These are phyloP conservation scores for Pheosia tremula DNA, from an alignment of 2,888 invertebrate species.

Conservation along the genomic window DNA sequence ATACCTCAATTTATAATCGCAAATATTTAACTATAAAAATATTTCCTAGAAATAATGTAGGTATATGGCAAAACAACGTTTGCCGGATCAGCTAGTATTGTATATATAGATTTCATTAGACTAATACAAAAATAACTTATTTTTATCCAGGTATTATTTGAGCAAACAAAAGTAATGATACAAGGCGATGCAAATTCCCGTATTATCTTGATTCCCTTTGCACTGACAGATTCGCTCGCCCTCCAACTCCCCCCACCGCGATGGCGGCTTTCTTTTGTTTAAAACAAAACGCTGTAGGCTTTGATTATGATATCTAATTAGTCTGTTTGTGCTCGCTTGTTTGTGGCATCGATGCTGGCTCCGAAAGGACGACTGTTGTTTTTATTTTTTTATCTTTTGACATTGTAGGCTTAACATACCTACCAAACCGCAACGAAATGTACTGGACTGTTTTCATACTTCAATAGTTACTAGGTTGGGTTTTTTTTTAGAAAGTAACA, in stretches of 20 bases:
- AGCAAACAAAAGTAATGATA: constrained; percentile 5
- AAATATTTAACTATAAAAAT: too few species aligned
- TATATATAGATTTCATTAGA: too few species aligned
- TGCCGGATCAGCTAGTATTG: too few species aligned
- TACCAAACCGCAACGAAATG: too few species aligned
- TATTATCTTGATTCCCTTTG: constrained; percentile 16
- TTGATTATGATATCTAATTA: constrained; percentile 10
- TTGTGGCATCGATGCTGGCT: constrained; percentile 1
- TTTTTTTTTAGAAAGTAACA: too few species aligned
- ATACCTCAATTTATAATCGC: too few species aligned
- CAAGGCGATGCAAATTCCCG: constrained; percentile 9
- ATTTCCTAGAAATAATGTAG: too few species aligned
- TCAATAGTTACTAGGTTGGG: too few species aligned
- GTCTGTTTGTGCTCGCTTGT: constrained; percentile 7
- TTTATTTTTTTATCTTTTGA: neutral
- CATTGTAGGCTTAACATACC: neutral
- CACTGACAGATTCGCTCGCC: constrained; percentile 7
- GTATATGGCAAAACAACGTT: too few species aligned
- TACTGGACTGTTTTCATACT: too few species aligned
- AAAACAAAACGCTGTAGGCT: constrained; percentile 5
- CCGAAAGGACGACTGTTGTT: neutral
- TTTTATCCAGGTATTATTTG: neutral
- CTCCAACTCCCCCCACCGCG: neutral
- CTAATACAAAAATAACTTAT: neutral
- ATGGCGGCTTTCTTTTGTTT: constrained; percentile 11